A percentile compares a stretch with the other conserved stretches of the same genome.
Conservation (phyloP, 2,888 invertebrate genomes). For the Pediacus dermestoides region DNA sequence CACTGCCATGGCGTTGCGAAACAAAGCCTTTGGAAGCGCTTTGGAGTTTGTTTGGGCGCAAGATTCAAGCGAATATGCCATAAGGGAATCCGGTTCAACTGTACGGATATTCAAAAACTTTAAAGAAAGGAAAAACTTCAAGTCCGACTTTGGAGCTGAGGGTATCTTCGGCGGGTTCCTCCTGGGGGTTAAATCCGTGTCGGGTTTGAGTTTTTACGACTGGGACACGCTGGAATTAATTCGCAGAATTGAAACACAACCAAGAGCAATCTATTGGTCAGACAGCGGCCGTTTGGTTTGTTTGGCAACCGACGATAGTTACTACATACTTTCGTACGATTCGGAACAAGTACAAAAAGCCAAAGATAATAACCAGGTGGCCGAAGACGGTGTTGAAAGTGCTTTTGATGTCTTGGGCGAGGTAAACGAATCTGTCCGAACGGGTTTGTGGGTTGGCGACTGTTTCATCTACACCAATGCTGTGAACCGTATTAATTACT, state of each 20-base stretch:
- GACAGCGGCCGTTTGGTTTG: slow-evolving; percentile 92
- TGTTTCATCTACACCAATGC: slow-evolving; percentile 99
- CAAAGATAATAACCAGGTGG: slow-evolving; percentile 70
- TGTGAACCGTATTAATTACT: slow-evolving; percentile 96
- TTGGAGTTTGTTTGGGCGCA: slow-evolving; percentile 99
- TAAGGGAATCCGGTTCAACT: slow-evolving; percentile 78
- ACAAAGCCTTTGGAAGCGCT: slow-evolving; percentile 97
- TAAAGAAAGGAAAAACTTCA: slow-evolving; percentile 93
- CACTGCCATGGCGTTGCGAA: slow-evolving; percentile 97
- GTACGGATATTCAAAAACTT: slow-evolving; percentile 97
- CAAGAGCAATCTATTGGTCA: slow-evolving; percentile 92
- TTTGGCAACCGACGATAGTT: slow-evolving; percentile 91
- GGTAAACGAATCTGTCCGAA: slow-evolving; percentile 87
- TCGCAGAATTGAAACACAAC: slow-evolving; percentile 95
- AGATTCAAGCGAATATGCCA: slow-evolving; percentile 91
- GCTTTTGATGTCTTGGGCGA: slow-evolving; percentile 98
- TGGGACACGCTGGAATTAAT: slow-evolving; percentile 93
- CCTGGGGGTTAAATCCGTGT: slow-evolving; percentile 78
- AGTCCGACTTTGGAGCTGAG: slow-evolving; percentile 95
- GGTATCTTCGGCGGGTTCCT: slow-evolving; percentile 56
- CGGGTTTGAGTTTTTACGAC: slow-evolving; percentile 93
- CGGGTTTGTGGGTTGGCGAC: slow-evolving; percentile 97
- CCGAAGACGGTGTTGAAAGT: slow-evolving; percentile 92
- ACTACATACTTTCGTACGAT: slow-evolving; percentile 89
- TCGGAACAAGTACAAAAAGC: slow-evolving; percentile 76